These are phyloP conservation scores for Turritopsis dohrnii DNA, from an alignment of 30 jellyfish, hydroid and myxozoan species.

Conservation along the genomic window DNA sequence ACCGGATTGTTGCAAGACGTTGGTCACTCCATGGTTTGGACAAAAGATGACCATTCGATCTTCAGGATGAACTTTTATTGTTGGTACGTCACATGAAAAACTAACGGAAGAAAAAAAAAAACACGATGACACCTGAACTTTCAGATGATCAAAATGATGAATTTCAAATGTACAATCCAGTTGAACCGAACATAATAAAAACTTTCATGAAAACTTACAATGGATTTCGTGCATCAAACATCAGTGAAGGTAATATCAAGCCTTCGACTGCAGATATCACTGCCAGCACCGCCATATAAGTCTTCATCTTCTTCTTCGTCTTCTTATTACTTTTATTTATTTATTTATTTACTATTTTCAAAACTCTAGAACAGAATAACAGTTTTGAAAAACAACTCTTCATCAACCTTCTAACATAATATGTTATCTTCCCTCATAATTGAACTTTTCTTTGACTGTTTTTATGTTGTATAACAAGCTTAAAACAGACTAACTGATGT, in stretches of 20 bases:
- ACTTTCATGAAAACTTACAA: not conserved
- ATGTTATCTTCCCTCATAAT: too few species aligned
- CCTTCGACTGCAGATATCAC: not conserved
- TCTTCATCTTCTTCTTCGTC: not conserved
- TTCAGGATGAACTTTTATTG: not conserved
- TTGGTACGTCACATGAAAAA: slow-evolving; percentile 33
- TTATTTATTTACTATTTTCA: too few species aligned
- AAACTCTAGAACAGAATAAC: not conserved
- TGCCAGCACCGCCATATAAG: not conserved
- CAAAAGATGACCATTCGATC: slow-evolving; percentile 14
- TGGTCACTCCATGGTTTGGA: slow-evolving; percentile 1
- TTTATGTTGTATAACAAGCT: too few species aligned
- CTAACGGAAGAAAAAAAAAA: not conserved
- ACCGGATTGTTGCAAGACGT: not conserved
- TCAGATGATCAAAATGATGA: not conserved
- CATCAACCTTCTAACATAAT: too few species aligned
- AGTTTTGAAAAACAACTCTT: too few species aligned
- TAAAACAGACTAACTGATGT: not conserved
- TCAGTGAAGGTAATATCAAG: not conserved
- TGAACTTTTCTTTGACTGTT: not conserved
- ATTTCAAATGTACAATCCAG: too few species aligned
- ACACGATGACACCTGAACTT: not conserved
- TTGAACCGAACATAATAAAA: too few species aligned
- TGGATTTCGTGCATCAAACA: slow-evolving; percentile 5
- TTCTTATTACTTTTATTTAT: too few species aligned